A percentile compares a stretch with the other conserved stretches of the same genome.
Conservation (phyloP, 2,113 vertebrate genomes). For the Ondatra zibethicus region DNA sequence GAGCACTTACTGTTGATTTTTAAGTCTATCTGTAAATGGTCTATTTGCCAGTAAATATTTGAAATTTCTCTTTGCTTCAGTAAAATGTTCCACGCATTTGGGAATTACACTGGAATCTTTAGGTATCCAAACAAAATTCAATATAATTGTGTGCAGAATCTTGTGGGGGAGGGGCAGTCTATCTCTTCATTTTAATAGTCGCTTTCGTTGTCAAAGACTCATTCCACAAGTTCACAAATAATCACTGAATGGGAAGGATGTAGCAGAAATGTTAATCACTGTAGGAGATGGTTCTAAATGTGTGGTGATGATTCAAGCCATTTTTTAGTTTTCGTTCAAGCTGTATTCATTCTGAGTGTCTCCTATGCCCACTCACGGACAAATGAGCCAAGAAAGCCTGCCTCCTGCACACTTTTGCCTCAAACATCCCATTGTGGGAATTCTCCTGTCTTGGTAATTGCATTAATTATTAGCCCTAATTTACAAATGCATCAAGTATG, state of each 20-base stretch:
- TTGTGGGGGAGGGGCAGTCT: neutral
- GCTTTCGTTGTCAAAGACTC: slow-evolving; percentile 22
- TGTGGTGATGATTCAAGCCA: neutral
- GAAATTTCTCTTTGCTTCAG: slow-evolving; percentile 54
- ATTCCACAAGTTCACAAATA: slow-evolving; percentile 16
- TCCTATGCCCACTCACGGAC: neutral
- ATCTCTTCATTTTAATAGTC: neutral
- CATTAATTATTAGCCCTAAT: slow-evolving; percentile 49
- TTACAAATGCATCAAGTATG: slow-evolving; percentile 25
- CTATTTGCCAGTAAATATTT: slow-evolving; percentile 35
- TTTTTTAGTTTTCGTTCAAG: slow-evolving; percentile 22
- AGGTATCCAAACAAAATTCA: slow-evolving; percentile 17
- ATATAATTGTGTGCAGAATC: slow-evolving; percentile 22
- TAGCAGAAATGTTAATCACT: neutral
- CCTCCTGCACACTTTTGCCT: slow-evolving; percentile 8
- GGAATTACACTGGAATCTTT: slow-evolving; percentile 27
- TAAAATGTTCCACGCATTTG: slow-evolving; percentile 19
- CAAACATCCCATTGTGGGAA: slow-evolving; percentile 20
- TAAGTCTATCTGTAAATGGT: slow-evolving; percentile 50
- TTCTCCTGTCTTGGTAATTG: slow-evolving; percentile 59
- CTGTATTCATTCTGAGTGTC: slow-evolving; percentile 27
- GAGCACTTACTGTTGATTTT: slow-evolving; percentile 59
- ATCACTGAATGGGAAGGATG: neutral
- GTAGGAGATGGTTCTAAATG: slow-evolving; percentile 25
- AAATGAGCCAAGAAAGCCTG: slow-evolving; percentile 39